These are phyloP conservation scores for Paraplagusia blochii DNA, from an alignment of 2,113 vertebrate genomes.

Conservation along the genomic window DNA sequence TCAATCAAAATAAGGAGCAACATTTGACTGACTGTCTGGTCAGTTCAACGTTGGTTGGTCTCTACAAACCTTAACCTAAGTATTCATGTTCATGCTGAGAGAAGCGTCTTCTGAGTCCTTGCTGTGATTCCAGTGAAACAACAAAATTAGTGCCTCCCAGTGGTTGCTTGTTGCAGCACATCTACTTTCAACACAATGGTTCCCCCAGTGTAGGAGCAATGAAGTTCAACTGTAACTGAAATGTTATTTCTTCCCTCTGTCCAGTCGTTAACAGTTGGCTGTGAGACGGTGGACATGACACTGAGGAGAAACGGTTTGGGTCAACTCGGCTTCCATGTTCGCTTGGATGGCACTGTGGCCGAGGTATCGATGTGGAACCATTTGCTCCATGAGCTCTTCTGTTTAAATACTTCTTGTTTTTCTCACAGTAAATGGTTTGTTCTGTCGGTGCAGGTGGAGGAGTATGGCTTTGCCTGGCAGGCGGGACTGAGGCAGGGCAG, in stretches of 20 bases:
- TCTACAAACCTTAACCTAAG: too few relatives aligned
- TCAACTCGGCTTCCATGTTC: constrained; percentile 93
- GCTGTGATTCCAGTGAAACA: too few relatives aligned
- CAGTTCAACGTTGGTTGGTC: too few relatives aligned
- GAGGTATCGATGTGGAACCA: constrained; percentile 66
- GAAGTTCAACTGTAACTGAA: too few relatives aligned
- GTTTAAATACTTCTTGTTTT: neutral
- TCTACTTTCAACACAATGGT: too few relatives aligned
- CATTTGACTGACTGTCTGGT: too few relatives aligned
- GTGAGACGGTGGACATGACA: constrained; percentile 92
- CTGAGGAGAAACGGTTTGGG: constrained; percentile 89
- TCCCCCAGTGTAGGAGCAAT: too few relatives aligned
- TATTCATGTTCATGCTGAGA: too few relatives aligned
- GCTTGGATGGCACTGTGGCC: constrained; percentile 89
- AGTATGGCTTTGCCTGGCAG: constrained; percentile 96
- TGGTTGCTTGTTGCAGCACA: neutral
- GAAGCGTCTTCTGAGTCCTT: too few relatives aligned
- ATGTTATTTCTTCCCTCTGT: neutral
- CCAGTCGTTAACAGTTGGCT: constrained; percentile 85
- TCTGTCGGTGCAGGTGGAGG: constrained; percentile 79
- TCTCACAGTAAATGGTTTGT: neutral
- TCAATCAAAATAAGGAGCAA: too few relatives aligned
- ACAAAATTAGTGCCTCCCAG: too few relatives aligned
- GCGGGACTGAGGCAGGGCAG: constrained; percentile 91
- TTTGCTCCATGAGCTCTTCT: constrained; percentile 10